Percentiles rank a stretch among this genome's conserved stretches.
Conservation (phyloP, 1,140 invertebrate species). For the Trachymyrmex cornetzi region DNA sequence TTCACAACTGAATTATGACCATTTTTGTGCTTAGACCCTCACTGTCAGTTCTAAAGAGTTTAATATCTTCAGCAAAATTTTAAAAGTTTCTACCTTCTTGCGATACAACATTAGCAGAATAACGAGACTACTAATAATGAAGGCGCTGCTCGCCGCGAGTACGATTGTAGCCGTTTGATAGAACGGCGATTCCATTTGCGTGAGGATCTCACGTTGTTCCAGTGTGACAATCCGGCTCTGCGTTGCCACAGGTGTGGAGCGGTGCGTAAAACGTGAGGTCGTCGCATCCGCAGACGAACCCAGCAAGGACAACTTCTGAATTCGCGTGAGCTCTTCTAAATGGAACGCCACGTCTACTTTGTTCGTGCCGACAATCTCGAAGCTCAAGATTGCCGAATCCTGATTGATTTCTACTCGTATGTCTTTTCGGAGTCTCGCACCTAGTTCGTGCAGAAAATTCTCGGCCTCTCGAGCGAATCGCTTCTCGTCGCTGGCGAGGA, state of each 20-base stretch:
- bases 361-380: conserved; percentile 89
- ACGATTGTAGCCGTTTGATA: conserved; percentile 91
- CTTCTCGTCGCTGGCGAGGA: conserved; percentile 85
- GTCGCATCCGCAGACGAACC: conserved; percentile 90
- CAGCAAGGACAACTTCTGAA: conserved; percentile 82
- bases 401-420: conserved; percentile 87
- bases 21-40: too few relatives aligned
- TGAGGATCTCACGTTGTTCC: conserved; percentile 90
- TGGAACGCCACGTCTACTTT: conserved; percentile 90
- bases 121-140: conserved; percentile 90
- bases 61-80: neutral
- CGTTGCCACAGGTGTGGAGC: conserved; percentile 84
- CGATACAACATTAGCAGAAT: conserved; percentile 90
- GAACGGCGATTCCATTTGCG: conserved; percentile 89
- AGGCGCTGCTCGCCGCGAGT: conserved; percentile 90
- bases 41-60: too few relatives aligned
- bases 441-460: conserved; percentile 86
- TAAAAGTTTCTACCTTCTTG: conserved; percentile 84
- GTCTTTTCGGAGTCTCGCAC: conserved; percentile 87
- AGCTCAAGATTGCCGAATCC: conserved; percentile 88
- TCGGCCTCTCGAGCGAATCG: conserved; percentile 87
- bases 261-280: conserved; percentile 88
- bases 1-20: too few relatives aligned
- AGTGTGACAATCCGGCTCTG: conserved; percentile 87
- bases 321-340: conserved; percentile 89